Conservation (phyloP, 1,140 invertebrate genomes). For the Mercenaria mercenaria region DNA sequence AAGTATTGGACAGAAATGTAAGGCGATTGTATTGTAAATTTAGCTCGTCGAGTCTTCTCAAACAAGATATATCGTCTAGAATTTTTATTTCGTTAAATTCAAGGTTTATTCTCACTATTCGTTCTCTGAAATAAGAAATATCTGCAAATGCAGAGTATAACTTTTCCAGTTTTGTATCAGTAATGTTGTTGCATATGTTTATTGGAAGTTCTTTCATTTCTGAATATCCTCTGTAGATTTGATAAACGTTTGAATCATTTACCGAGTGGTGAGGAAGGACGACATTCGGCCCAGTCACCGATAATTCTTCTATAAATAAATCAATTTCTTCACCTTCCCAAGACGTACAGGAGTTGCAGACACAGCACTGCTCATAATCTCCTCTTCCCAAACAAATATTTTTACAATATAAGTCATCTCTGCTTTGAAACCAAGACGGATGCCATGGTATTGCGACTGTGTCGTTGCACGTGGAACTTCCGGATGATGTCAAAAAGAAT, state of each 20-base stretch:
- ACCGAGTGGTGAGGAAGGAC: not conserved
- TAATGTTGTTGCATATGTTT: conserved; percentile 37
- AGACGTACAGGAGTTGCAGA: not conserved
- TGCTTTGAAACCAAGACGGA: not conserved
- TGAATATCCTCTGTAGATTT: not conserved
- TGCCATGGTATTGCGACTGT: not conserved
- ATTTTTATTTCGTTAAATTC: not conserved
- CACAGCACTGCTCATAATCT: not conserved
- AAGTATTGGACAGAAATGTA: conserved; percentile 10
- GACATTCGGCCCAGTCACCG: not conserved
- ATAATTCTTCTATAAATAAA: not conserved
- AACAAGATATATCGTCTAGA: conserved; percentile 1
- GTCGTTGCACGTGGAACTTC: not conserved
- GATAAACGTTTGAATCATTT: conserved; percentile 11
- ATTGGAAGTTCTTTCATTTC: conserved; percentile 46
- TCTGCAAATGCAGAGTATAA: not conserved
- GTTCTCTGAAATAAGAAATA: not conserved
- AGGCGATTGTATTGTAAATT: conserved; percentile 21
- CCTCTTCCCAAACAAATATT: not conserved
- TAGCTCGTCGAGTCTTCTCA: not conserved
- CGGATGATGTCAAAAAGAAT: not conserved
- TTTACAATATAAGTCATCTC: not conserved
- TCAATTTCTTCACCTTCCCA: not conserved
- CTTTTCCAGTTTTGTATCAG: not conserved
- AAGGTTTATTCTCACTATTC: conserved; percentile 14